Conservation (phyloP, 2,888 invertebrate genomes). For the Cheilosia pagana region DNA sequence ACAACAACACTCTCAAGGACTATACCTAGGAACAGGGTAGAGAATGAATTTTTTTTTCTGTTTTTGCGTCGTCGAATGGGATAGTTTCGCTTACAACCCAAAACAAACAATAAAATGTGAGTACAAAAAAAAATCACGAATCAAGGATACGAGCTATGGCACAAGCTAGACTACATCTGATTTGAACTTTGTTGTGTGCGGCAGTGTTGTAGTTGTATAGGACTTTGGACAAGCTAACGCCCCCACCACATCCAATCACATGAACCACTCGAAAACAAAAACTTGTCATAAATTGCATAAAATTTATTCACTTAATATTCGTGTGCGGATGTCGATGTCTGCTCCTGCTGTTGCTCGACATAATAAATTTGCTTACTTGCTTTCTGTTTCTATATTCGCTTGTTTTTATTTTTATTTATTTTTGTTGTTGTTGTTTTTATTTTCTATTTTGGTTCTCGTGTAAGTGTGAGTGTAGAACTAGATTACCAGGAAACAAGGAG, state of each 20-base stretch:
- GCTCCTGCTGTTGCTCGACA: constrained; percentile 70
- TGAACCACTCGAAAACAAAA: constrained; percentile 70
- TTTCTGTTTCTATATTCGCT: constrained; percentile 35
- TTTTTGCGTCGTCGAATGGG: constrained; percentile 19
- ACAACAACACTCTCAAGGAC: constrained; percentile 46
- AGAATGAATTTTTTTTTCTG: background rate
- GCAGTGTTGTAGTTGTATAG: constrained; percentile 11
- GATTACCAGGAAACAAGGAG: constrained; percentile 68
- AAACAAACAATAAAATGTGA: constrained; percentile 38
- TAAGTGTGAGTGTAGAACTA: constrained; percentile 54
- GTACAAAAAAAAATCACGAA: constrained; percentile 40
- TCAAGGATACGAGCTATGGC: constrained; percentile 2
- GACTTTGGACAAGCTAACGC: background rate
- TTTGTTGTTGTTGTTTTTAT: constrained; percentile 15
- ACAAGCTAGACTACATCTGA: constrained; percentile 29
- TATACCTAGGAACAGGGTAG: constrained; percentile 6
- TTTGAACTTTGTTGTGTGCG: constrained; percentile 33
- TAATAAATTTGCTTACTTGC: constrained; percentile 71
- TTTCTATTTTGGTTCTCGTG: background rate
- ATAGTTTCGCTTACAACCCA: constrained; percentile 60
- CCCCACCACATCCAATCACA: constrained; percentile 37
- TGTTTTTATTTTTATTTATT: constrained; percentile 20
- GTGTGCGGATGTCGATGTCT: constrained; percentile 72
- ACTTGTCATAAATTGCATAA: constrained; percentile 73
- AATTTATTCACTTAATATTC: constrained; percentile 73